Percentiles rank a stretch among this genome's conserved stretches.
Evolutionary conservation across 2,888 invertebrate species (phyloP).

Genomic region (Ophion ventricosus): DNA sequence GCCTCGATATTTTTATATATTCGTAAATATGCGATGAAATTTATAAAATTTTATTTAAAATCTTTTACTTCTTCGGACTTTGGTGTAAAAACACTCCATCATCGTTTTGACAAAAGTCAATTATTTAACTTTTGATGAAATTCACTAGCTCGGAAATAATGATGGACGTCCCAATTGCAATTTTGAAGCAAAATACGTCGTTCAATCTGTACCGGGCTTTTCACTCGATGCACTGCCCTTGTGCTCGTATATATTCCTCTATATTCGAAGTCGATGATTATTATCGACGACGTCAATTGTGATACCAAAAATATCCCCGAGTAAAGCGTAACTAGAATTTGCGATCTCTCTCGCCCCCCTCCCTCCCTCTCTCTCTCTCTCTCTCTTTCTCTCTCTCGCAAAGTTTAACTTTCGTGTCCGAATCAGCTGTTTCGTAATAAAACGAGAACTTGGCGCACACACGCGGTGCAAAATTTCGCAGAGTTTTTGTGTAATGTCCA

Average conservation of each 20-base stretch:
- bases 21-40: too few relatives aligned
- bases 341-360: background rate
- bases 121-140: too few relatives aligned
- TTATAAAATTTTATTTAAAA: too few relatives aligned
- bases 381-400: slow-evolving; percentile 1
- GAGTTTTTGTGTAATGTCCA: slow-evolving; percentile 6
- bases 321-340: slow-evolving; percentile 9
- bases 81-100: too few relatives aligned
- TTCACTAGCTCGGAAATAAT: too few relatives aligned
- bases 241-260: background rate
- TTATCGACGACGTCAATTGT: slow-evolving; percentile 24
- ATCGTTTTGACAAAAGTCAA: too few relatives aligned
- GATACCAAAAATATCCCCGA: slow-evolving; percentile 39
- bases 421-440: slow-evolving; percentile 45
- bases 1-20: too few relatives aligned
- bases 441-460: slow-evolving; percentile 18
- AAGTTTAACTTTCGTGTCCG: slow-evolving; percentile 9
- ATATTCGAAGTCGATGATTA: background rate
- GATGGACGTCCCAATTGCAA: background rate
- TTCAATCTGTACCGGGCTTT: background rate
- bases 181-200: slow-evolving; percentile 1
- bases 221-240: background rate
- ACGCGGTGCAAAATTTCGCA: slow-evolving; percentile 9
- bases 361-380: background rate
- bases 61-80: too few relatives aligned